Percentiles rank a stretch among this genome's conserved stretches.
Conservation (phyloP, 2,888 invertebrate species). For the Tricholauxania praeusta region DNA sequence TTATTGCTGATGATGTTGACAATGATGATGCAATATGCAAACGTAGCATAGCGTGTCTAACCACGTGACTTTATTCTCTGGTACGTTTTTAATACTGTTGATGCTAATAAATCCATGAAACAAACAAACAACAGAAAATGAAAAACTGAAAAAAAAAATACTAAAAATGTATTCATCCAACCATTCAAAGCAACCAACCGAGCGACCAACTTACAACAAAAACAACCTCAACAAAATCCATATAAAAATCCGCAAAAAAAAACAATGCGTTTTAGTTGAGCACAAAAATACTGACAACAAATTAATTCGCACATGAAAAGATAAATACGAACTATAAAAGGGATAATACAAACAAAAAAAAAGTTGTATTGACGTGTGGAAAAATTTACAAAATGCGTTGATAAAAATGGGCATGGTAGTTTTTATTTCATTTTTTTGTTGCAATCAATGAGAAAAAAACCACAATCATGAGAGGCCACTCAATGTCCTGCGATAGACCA, state of each 20-base stretch:
- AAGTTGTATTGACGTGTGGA: background rate
- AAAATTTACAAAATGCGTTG: too few species aligned
- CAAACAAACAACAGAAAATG: background rate
- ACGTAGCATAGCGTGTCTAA: constrained; percentile 3
- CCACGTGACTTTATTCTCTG: constrained; percentile 1
- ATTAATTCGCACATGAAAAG: constrained; percentile 14
- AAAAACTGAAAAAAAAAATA: too few species aligned
- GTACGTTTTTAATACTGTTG: background rate
- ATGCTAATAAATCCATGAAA: constrained; percentile 11
- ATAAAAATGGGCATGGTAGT: too few species aligned
- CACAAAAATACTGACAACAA: background rate
- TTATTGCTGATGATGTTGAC: too few species aligned
- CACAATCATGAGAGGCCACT: too few species aligned
- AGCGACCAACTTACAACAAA: background rate
- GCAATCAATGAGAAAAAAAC: too few species aligned
- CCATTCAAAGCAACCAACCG: background rate
- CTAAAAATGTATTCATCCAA: background rate
- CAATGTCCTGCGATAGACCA: too few species aligned
- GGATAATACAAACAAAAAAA: background rate
- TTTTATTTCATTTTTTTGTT: too few species aligned
- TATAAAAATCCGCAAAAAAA: too few species aligned
- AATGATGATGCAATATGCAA: background rate
- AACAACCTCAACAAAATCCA: background rate
- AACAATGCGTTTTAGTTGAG: too few species aligned
- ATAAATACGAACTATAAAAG: background rate